Percentiles rank a stretch among this genome's conserved stretches.
These are phyloP conservation scores for Pheosia tremula DNA, from an alignment of 2,888 invertebrate genomes.

Conservation along the genomic window DNA sequence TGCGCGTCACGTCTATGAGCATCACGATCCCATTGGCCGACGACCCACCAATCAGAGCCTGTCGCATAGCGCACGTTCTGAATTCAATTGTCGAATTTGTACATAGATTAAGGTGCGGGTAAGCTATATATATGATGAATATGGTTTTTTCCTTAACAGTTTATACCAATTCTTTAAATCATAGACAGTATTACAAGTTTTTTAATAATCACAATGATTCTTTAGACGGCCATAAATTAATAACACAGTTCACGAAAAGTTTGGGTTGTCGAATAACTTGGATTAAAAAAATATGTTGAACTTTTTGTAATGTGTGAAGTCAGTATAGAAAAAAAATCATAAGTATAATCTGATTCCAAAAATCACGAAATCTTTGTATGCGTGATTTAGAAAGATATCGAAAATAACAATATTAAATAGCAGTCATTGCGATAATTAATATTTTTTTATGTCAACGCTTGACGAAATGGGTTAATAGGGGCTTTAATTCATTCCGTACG, in stretches of 20 bases:
- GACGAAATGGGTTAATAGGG: background rate
- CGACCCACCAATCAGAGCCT: constrained; percentile 53
- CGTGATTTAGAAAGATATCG: too few species aligned
- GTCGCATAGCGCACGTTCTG: constrained; percentile 63
- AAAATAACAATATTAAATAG: background rate
- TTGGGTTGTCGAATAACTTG: too few species aligned
- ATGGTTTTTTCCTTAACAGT: background rate
- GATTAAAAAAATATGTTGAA: too few species aligned
- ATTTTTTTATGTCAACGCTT: background rate
- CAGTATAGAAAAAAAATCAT: too few species aligned
- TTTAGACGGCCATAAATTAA: too few species aligned
- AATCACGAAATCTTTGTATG: too few species aligned
- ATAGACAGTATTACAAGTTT: too few species aligned
- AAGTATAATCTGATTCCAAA: too few species aligned
- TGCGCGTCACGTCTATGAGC: constrained; percentile 55
- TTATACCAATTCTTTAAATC: too few species aligned
- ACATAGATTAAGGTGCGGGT: constrained; percentile 43
- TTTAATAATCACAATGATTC: too few species aligned
- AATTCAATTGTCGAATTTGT: constrained; percentile 54
- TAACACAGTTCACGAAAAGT: too few species aligned
- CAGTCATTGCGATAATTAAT: background rate
- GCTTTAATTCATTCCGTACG: background rate
- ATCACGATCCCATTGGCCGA: constrained; percentile 54
- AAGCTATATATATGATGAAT: constrained; percentile 2
- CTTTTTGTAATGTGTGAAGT: too few species aligned